Conservation (phyloP, 2,888 invertebrate genomes). For the Drosophila seclusa region DNA sequence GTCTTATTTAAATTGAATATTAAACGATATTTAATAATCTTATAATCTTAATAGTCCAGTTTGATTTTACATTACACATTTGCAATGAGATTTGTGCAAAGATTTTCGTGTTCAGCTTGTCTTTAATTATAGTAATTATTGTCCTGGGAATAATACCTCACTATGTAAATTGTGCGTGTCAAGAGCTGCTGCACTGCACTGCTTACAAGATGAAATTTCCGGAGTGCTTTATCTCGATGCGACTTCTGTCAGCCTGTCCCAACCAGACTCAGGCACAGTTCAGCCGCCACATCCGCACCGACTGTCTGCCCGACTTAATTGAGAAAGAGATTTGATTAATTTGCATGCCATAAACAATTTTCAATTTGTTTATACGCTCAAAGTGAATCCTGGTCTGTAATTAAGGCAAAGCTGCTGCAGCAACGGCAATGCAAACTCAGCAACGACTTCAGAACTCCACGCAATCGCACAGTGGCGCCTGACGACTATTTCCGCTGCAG, state of each 20-base stretch:
- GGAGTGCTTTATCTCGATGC: slow-evolving; percentile 20
- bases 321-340: slow-evolving; percentile 77
- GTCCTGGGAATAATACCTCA: slow-evolving; percentile 28
- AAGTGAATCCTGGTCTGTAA: slow-evolving; percentile 54
- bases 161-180: slow-evolving; percentile 13
- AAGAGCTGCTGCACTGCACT: slow-evolving; percentile 8
- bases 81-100: neutral
- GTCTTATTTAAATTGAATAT: neutral
- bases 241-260: neutral
- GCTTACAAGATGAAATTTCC: slow-evolving; percentile 39
- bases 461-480: neutral
- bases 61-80: neutral
- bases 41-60: neutral
- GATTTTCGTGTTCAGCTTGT: slow-evolving; percentile 27
- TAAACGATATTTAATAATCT: neutral
- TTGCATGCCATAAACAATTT: slow-evolving; percentile 78
- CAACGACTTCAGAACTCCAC: slow-evolving; percentile 1
- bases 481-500: neutral
- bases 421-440: slow-evolving; percentile 27
- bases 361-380: slow-evolving; percentile 75
- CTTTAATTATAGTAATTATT: slow-evolving; percentile 45
- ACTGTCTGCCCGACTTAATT: slow-evolving; percentile 47
- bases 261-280: neutral
- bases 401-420: slow-evolving; percentile 67
- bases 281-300: neutral